Base-by-base conservation (phyloP, 2,797 vertebrate species). In the Rhyacichthys aspro region DNA sequence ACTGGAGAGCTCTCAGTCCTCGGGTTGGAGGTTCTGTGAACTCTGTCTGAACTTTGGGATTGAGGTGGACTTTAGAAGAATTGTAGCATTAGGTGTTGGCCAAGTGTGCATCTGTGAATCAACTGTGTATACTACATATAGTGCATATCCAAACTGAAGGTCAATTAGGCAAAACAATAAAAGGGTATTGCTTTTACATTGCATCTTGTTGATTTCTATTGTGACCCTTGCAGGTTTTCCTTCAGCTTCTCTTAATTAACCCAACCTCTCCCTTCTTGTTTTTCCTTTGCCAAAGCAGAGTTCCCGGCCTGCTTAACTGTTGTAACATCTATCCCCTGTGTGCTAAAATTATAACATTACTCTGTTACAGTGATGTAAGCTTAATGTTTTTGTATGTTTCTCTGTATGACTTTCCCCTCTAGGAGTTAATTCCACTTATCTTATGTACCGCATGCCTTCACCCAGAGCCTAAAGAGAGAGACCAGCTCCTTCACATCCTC, bases 351-450 rank as follows among this genome's bases (percentile, higher is more conserved):
- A 8, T 17, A 48, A 28, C 46, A 49, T 23, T 16, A 3, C 12
- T 18, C 9, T 33, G 0, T 5, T 43, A 49, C 23, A 48, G 8
- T 11, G 44, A 38, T 57, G 8, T 37, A 8, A 48, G 50, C 15
- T 79, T 43, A 81, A 41, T 36, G 15, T 71, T 16, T 23, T 19
- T 60, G 14, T 38, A 63, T 70, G 10, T 65, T 37, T 88, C 74
- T 84, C 11, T 70, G 67, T 77, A 79, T 67, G 49, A 43, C 16
- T 72, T 11, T 81, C 34, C 50, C 6, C 38, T 78, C 55, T 70
- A 98, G 98, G 96, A 98, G 76, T 78, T 98, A 92, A 99, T 99
- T 75, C 97, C 98, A 37, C 95, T 99, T 85, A 99, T 99, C 86
- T 70, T 99, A 72, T 99, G 98, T 73, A 99, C 97, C 34, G 98